Evolutionary conservation across 1,140 invertebrate species (phyloP), one percentile per base, ranked within the genome.

Genomic region (Brachionus manjavacas): DNA sequence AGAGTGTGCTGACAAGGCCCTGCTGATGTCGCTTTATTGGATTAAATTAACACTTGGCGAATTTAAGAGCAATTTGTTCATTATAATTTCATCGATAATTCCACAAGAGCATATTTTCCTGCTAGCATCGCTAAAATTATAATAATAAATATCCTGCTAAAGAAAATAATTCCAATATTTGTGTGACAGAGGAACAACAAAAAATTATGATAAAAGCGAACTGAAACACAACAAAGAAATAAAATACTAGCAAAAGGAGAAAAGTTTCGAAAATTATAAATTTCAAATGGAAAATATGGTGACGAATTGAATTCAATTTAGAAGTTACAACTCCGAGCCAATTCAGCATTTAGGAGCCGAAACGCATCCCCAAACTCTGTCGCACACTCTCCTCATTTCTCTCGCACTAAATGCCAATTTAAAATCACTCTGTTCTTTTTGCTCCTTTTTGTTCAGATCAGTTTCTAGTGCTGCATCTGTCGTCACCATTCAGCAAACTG

Each of bases 261-360:
- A 72, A 72, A 72, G 31, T 72, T 39, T 39, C n/a, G 68, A 41
- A 35, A 35, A 72, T 72, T 72, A 72, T 46, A 72, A 72, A 72
- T 72, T 72, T 72, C 16, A 20, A 41, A 72, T n/a, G 23, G 35
- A 35, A 72, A 72, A 72, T 72, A 72, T 72, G 68, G 68, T 72
- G 68, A 72, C 68, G 68, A 72, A 72, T 39, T 41, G 68, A 72
- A 72, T 35, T 31, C 11, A 41, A 72, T 55, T 55, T 55, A 23
- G n/a, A 20, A 55, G 52, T 25, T 60, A n/a, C n/a, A 60, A 72
- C 14, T 72, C 68, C 43, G 31, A 72, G 46, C 68, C 68, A 41
- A 72, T 41, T 41, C 7, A 41, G 39, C 31, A 68, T 72, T 43
- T 41, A 72, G 39, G 11, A 72, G 25, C 35, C 25, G n/a, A 35